Evolutionary conservation across 2,888 invertebrate genomes (phyloP), one percentile per base, ranked within the genome.

Genomic region (Ophion slaviceki): DNA sequence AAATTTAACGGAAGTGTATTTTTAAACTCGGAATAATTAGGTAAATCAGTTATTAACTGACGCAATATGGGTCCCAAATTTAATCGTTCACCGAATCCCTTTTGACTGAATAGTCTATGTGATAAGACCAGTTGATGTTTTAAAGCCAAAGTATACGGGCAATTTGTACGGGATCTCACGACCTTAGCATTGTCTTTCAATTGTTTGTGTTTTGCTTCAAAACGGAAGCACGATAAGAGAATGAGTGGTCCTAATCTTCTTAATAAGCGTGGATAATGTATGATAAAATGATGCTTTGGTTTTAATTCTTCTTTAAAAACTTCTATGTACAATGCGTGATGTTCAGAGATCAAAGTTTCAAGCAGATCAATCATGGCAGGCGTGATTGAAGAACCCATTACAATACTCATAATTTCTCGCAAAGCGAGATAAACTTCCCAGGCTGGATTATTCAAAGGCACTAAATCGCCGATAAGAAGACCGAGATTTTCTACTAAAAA

Each of bases 121-220:
- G 70, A 71, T 47, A 40, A 64, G 66, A 45, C 57, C 64, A n/a
- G 67, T 28, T 82, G 82, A 71, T 82, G 67, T 66, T 71, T 77
- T 7, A 77, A 24, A 8, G 57, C 77, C 32, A 82, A 53, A 11
- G 77, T 82, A 17, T 66, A 77, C 20, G 64, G 64, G 11, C 61
- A 71, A 77, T 77, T 82, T 77, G 7, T 47, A 14, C 77, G 82
- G 11, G 77, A 82, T 61, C 47, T 70, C 10, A 79, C 78, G n/a
- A 62, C 70, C 17, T 70, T 79, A 53, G 76, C 71, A 40, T 68
- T 80, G 10, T 80, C 53, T 71, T 87, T 87, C 45, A 82, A 66
- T 17, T 85, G 75, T n/a, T 85, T 77, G 80, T 88, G 88, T 32
- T 85, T 88, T 68, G 80, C 86, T 59, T 88, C 88, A 80, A 86